Conservation (phyloP, 1,140 invertebrate species). For the Solen grandis region DNA sequence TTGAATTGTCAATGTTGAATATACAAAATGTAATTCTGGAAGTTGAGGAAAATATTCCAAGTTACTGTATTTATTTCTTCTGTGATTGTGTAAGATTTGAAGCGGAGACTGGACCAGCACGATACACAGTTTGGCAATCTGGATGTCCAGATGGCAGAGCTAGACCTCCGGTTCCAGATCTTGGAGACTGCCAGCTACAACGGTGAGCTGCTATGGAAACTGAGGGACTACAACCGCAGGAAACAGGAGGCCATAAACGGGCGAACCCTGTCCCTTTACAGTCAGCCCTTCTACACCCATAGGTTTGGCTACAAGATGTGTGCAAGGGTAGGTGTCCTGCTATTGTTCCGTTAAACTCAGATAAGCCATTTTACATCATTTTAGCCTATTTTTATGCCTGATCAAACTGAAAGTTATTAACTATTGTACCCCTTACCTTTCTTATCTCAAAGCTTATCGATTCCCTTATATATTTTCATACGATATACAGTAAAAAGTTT, state of each 20-base stretch:
- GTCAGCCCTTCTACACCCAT: slow-evolving; percentile 77
- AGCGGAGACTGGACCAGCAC: slow-evolving; percentile 53
- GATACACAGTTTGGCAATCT: slow-evolving; percentile 64
- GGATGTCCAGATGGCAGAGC: slow-evolving; percentile 65
- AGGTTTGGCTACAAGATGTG: slow-evolving; percentile 79
- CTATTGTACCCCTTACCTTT: neutral
- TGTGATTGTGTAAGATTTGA: too few species aligned
- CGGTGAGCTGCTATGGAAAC: slow-evolving; percentile 75
- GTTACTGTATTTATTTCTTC: too few species aligned
- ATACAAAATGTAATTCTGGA: too few species aligned
- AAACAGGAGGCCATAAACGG: slow-evolving; percentile 70
- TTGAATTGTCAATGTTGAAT: too few species aligned
- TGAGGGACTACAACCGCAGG: slow-evolving; percentile 64
- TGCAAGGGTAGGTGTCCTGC: slow-evolving; percentile 59
- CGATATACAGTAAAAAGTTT: too few species aligned
- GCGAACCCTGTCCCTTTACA: slow-evolving; percentile 72
- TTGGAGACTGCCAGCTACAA: slow-evolving; percentile 70
- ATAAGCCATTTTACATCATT: too few species aligned
- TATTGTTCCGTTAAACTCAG: neutral
- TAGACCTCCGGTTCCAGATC: slow-evolving; percentile 67
- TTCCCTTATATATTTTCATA: too few species aligned
- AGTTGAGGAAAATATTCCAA: too few species aligned
- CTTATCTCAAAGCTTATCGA: neutral
- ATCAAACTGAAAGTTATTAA: neutral
- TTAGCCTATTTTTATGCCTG: too few species aligned